Percentiles rank a stretch among this genome's conserved stretches.
Conservation (phyloP, 2,888 invertebrate species). For the Ennomos fuscantarius region DNA sequence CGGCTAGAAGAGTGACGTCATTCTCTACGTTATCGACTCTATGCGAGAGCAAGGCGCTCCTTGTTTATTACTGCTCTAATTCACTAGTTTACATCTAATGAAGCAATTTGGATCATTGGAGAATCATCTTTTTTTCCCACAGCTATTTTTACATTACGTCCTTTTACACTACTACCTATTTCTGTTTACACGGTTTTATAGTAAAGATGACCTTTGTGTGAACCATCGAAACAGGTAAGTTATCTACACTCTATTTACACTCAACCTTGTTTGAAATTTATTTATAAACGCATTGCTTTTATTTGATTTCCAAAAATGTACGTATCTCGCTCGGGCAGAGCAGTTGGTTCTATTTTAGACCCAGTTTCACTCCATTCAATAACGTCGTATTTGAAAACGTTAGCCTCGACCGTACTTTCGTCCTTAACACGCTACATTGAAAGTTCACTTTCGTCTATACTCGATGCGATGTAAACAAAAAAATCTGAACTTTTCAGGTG, state of each 20-base stretch:
- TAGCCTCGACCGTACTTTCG: constrained; percentile 57
- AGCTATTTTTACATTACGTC: neutral
- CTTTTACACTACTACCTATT: neutral
- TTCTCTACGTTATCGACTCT: constrained; percentile 11
- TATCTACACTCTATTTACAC: constrained; percentile 65
- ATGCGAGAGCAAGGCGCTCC: constrained; percentile 16
- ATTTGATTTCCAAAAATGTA: constrained; percentile 84
- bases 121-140: no score
- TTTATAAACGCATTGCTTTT: constrained; percentile 72
- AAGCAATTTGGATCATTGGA: no score
- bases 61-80: constrained; percentile 18
- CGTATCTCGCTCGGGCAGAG: constrained; percentile 72
- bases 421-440: constrained; percentile 50
- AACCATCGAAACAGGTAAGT: constrained; percentile 40
- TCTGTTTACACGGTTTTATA: constrained; percentile 6
- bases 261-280: constrained; percentile 70
- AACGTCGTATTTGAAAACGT: constrained; percentile 64
- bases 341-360: constrained; percentile 75
- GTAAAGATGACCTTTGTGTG: constrained; percentile 60
- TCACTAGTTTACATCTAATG: neutral
- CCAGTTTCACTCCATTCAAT: constrained; percentile 59
- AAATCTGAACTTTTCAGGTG: constrained; percentile 44
- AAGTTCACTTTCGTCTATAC: constrained; percentile 50
- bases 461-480: constrained; percentile 41
- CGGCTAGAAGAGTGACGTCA: constrained; percentile 27